Base-by-base conservation (phyloP, 2,797 vertebrate species). In the Amblyopsis hoosieri region DNA sequence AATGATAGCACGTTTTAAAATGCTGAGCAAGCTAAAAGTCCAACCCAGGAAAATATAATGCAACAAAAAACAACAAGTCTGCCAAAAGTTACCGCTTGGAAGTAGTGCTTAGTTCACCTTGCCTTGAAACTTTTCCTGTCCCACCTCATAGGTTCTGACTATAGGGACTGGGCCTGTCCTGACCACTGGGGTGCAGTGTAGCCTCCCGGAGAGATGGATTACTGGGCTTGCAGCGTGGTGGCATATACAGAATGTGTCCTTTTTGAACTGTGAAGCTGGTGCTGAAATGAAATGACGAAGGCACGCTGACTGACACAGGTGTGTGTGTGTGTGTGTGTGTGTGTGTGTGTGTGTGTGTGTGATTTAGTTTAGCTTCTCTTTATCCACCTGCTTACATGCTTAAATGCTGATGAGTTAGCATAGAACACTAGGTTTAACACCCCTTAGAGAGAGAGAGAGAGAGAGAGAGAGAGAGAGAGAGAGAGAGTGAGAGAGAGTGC, bases 261-360 rank as follows among this genome's bases (percentile, higher is more conserved):
- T 76, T 48, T 74, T 13, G 1, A 76, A 72, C 78, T 82, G 80
- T 81, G 83, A 91, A 85, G 86, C 85, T 86, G 79, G 72, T 60
- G 67, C 62, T 81, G 67, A 74, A 83, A 74, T 1, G 54, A 69
- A 83, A 74, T 1, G 58, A 69, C 57, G 71, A 72, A 51, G 54
- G 59, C 17, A 17, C 72, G 57, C 31, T 72, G 53, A 66, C 19
- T 72, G 53, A 66, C 19, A 13, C 31, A 53, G 45, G 61, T 13
- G 19, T 45, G 29, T 29, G 15, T 58, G 56, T 47, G 42, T 46
- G 42, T 58, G 56, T 46, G 42, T 19, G 58, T 65, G 69, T 17
- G 51, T 60, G 52, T 1, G 47, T 19, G 50, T 45, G 29, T 29
- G 42, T 58, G 56, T 47, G 42, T 46, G 42, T 58, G 56, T 46